Evolutionary conservation across 2,888 invertebrate genomes (phyloP).

Genomic region (Meteorus cinctellus): DNA sequence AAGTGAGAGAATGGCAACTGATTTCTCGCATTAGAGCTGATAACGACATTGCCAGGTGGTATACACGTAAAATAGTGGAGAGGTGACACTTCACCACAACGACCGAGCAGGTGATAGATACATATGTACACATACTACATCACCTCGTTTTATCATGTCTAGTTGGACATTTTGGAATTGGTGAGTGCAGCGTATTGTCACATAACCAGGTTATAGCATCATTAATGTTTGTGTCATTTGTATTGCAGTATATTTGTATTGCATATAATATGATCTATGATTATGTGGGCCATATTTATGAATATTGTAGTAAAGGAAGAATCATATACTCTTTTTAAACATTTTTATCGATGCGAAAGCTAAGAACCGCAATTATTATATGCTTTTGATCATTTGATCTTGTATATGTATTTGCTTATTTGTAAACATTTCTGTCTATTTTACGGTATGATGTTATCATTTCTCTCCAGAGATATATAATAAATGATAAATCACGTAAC

Average conservation of each 20-base stretch:
- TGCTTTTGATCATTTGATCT: not conserved
- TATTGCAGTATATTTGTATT: not conserved
- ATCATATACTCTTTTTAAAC: too few species aligned
- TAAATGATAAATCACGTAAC: not conserved
- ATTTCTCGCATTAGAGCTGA: slow-evolving; percentile 43
- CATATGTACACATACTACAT: not conserved
- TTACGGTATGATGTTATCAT: not conserved
- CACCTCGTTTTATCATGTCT: slow-evolving; percentile 17
- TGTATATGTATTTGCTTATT: too few species aligned
- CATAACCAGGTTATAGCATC: not conserved
- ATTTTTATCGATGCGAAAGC: too few species aligned
- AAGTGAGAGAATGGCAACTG: slow-evolving; percentile 38
- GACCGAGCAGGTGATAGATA: not conserved
- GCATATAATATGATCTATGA: too few species aligned
- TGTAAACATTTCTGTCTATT: not conserved
- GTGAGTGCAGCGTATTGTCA: not conserved
- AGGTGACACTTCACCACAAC: slow-evolving; percentile 21
- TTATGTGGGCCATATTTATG: not conserved
- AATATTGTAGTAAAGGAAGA: not conserved
- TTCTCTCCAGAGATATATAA: not conserved
- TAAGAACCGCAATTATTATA: not conserved
- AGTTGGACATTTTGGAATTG: not conserved
- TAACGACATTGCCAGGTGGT: slow-evolving; percentile 34
- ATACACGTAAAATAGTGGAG: slow-evolving; percentile 23
- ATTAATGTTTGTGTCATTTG: not conserved